Evolutionary conservation across 2,113 vertebrate species (phyloP).

Genomic region (Muntiacus reevesi): DNA sequence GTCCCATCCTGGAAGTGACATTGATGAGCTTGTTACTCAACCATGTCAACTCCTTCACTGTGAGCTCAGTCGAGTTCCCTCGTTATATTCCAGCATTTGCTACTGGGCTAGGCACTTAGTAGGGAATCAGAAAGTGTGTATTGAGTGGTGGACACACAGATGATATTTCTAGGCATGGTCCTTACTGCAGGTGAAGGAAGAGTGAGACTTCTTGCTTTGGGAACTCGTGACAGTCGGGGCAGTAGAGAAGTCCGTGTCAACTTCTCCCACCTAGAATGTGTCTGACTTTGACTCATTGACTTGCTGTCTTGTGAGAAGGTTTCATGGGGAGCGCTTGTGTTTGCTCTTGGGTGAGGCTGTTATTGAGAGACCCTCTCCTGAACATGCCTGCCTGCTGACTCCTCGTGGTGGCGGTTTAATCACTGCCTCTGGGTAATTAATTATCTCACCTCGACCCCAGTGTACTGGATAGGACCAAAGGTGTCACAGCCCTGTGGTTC

Average conservation of each 20-base stretch:
- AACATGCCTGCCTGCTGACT: background rate
- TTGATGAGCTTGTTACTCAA: background rate
- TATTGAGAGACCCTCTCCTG: background rate
- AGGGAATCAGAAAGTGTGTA: background rate
- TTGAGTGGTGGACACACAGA: background rate
- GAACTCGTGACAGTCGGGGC: rapidly evolving
- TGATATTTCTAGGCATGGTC: background rate
- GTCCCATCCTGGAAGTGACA: background rate
- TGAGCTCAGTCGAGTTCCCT: background rate
- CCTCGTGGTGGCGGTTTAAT: background rate
- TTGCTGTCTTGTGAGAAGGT: conserved; percentile 1
- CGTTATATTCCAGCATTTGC: background rate
- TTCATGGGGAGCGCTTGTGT: conserved; percentile 50
- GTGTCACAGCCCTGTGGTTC: background rate
- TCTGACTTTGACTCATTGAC: background rate
- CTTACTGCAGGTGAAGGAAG: background rate
- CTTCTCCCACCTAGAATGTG: background rate
- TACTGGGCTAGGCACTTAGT: background rate
- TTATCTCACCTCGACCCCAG: background rate
- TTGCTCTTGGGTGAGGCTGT: conserved; percentile 14
- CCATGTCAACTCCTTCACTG: rapidly evolving
- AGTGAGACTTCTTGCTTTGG: background rate
- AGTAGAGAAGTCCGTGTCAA: background rate
- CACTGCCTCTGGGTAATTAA: background rate
- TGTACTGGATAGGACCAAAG: background rate